Percentiles rank a stretch among this genome's conserved stretches.
Evolutionary conservation across 2,113 vertebrate species (phyloP).

Genomic region (Hippocampus guttulatus): DNA sequence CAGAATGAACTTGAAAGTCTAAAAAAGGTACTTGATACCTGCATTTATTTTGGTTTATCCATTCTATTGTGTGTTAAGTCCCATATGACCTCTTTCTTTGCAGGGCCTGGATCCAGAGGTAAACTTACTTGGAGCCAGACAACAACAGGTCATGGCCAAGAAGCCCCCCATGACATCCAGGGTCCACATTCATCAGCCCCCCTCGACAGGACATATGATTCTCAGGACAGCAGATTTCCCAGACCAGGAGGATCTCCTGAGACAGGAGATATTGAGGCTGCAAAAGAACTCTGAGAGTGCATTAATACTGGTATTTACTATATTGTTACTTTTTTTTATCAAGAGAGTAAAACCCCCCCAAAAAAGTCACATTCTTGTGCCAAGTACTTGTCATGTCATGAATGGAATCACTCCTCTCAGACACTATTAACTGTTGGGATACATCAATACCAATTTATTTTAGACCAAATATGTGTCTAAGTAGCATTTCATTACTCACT

Average conservation of each 20-base stretch:
- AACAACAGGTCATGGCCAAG: neutral
- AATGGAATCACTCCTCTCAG: neutral
- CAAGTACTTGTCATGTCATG: neutral
- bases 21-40: neutral
- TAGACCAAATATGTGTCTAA: no score
- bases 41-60: neutral
- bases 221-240: neutral
- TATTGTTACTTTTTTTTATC: neutral
- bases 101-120: neutral
- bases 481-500: no score
- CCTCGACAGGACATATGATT: neutral
- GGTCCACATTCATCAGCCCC: neutral
- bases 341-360: neutral
- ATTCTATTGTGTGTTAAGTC: neutral
- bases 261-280: neutral
- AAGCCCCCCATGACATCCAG: neutral
- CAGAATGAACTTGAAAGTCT: slow-evolving; percentile 72
- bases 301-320: neutral
- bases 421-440: neutral
- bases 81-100: neutral
- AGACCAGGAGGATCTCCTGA: neutral
- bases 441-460: no score
- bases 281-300: neutral
- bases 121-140: neutral
- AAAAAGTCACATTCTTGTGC: neutral